Percentiles rank a stretch among this genome's conserved stretches.
Conservation (phyloP, 2,113 vertebrate species). For the Saguinus midas region DNA sequence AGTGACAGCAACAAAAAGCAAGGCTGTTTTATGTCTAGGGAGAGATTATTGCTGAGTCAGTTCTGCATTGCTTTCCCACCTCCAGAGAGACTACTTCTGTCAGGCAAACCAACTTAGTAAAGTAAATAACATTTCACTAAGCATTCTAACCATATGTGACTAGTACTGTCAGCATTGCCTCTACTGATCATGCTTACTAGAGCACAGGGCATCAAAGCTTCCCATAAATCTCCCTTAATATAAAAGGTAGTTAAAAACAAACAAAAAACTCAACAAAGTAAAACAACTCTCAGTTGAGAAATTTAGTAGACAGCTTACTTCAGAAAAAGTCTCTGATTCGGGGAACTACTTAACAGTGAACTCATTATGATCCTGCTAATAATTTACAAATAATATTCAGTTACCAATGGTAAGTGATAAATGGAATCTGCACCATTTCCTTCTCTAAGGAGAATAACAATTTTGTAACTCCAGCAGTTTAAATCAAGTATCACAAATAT, state of each 20-base stretch:
- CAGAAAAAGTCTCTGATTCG: not conserved
- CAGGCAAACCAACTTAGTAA: not conserved
- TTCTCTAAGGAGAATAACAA: not conserved
- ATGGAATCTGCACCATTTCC: not conserved
- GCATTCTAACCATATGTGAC: not conserved
- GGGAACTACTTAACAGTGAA: not conserved
- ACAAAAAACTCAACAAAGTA: not conserved
- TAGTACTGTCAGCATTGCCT: not conserved
- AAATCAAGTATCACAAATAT: not conserved
- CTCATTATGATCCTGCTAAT: not conserved
- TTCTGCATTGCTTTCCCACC: not conserved
- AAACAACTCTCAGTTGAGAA: not conserved
- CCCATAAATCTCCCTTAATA: not conserved
- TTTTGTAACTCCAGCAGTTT: not conserved
- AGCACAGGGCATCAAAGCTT: not conserved
- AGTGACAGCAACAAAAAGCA: not conserved
- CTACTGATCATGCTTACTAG: not conserved
- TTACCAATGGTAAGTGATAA: not conserved
- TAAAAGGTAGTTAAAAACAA: not conserved
- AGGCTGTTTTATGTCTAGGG: not conserved
- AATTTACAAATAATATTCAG: slow-evolving; percentile 42
- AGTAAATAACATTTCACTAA: not conserved
- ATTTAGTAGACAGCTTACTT: not conserved
- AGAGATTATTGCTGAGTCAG: not conserved
- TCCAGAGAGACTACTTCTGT: not conserved